phyloP scores from a whole-genome alignment of 2,113 vertebrate species.

The Rutilus rutilus region DNA sequence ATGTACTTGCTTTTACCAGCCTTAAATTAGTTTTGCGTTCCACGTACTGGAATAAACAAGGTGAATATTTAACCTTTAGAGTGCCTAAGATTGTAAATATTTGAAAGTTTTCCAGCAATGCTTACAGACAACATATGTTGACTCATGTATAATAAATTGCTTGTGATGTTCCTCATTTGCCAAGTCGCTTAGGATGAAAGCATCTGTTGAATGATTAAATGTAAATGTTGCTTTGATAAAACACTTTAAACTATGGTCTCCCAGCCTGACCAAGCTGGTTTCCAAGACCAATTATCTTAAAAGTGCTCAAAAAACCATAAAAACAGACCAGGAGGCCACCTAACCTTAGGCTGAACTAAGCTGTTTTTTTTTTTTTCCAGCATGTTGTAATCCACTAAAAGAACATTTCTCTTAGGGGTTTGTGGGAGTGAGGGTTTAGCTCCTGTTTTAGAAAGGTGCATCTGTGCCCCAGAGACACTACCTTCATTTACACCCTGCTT shows the following conservation, averaged over 20 bases:
- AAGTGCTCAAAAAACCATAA: not conserved
- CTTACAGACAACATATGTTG: conserved; percentile 1
- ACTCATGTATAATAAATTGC: conserved; percentile 16
- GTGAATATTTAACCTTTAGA: conserved; percentile 5
- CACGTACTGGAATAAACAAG: not conserved
- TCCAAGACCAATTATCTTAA: not conserved
- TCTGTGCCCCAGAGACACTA: conserved; percentile 21
- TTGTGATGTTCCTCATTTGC: conserved; percentile 10
- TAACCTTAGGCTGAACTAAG: not conserved
- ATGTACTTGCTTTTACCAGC: conserved; percentile 9
- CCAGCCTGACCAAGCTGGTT: not conserved
- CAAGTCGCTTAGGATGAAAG: not conserved
- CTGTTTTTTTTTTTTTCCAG: not conserved
- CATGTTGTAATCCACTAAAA: not conserved
- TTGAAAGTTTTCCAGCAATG: not conserved
- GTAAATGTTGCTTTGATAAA: not conserved
- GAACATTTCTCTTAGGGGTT: not conserved
- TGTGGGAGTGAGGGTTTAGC: conserved; percentile 5
- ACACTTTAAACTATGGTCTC: not conserved
- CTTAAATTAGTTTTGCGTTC: not conserved
- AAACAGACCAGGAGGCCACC: not conserved
- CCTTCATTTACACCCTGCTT: conserved; percentile 34
- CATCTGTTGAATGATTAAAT: conserved; percentile 21
- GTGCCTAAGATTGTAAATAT: not conserved
- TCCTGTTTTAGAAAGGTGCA: conserved; percentile 20